Conservation (phyloP, 2,888 invertebrate species). For the Pachliopta kotzebuea region DNA sequence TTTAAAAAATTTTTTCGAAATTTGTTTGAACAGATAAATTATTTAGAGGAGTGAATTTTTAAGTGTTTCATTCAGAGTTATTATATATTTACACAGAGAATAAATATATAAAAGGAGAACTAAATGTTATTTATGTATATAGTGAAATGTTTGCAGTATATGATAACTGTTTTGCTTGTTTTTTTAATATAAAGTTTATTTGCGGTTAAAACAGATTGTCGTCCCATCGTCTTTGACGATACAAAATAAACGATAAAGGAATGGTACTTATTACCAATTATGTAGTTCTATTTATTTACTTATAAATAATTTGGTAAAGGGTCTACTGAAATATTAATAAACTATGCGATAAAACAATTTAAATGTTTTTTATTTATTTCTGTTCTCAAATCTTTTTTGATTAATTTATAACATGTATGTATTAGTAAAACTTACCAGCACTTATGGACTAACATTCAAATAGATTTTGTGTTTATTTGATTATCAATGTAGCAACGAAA, state of each 20-base stretch:
- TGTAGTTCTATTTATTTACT: constrained; percentile 80
- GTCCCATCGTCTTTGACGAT: constrained; percentile 56
- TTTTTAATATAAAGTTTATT: constrained; percentile 66
- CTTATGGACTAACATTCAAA: too few species aligned
- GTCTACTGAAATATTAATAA: constrained; percentile 80
- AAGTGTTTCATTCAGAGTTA: constrained; percentile 48
- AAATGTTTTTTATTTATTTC: constrained; percentile 39
- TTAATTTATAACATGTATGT: too few species aligned
- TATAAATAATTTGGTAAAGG: constrained; percentile 79
- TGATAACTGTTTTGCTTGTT: constrained; percentile 71
- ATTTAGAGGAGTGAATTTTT: constrained; percentile 62
- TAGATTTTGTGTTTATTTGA: too few species aligned
- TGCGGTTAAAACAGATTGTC: constrained; percentile 59
- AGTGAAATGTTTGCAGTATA: constrained; percentile 54
- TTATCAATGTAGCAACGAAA: too few species aligned
- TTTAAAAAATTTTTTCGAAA: constrained; percentile 47
- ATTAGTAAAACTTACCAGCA: too few species aligned
- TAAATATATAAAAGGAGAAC: constrained; percentile 35
- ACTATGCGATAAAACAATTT: constrained; percentile 62
- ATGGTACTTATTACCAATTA: constrained; percentile 75
- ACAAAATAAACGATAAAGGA: constrained; percentile 51
- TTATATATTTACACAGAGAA: constrained; percentile 44
- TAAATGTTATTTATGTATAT: constrained; percentile 51
- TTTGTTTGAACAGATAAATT: constrained; percentile 42
- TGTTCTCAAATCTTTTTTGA: not conserved